phyloP scores from a whole-genome alignment of 2,797 vertebrate species.

The Parambassis ranga region DNA sequence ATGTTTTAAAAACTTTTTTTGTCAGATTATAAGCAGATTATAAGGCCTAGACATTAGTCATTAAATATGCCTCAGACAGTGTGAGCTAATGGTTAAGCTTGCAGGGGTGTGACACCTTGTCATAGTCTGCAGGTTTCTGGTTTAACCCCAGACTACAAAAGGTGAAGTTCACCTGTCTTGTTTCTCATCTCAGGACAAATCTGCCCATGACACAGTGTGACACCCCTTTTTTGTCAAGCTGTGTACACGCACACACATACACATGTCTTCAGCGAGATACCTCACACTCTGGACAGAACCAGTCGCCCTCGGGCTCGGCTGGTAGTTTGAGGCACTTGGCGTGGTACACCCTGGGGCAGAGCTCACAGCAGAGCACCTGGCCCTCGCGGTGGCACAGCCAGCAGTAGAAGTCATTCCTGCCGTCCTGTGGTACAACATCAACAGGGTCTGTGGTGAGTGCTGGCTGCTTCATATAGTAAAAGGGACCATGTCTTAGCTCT shows the following conservation, averaged over 20 bases:
- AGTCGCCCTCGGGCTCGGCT: conserved; percentile 93
- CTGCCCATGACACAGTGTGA: conserved; percentile 1
- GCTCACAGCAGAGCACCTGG: conserved; percentile 99
- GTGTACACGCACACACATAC: conserved; percentile 52
- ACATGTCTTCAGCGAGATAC: conserved; percentile 65
- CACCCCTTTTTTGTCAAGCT: not conserved
- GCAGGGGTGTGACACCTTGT: conserved; percentile 8
- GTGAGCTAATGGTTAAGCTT: conserved; percentile 1
- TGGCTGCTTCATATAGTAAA: conserved; percentile 99
- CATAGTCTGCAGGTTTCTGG: not conserved
- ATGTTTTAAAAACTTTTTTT: not conserved
- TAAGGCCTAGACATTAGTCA: too few relatives aligned
- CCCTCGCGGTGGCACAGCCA: conserved; percentile 98
- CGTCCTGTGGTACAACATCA: conserved; percentile 99
- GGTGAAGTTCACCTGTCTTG: not conserved
- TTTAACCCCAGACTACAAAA: not conserved
- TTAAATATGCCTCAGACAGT: too few relatives aligned
- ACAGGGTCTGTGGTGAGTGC: conserved; percentile 95
- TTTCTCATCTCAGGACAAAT: not conserved
- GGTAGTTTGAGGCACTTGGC: conserved; percentile 99
- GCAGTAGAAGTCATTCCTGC: conserved; percentile 99
- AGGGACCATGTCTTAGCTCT: conserved; percentile 99
- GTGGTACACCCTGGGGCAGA: conserved; percentile 99
- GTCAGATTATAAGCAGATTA: too few relatives aligned
- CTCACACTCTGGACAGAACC: conserved; percentile 94